Base-by-base conservation (phyloP, 2,888 invertebrate genomes). In the Drosophila leonis region DNA sequence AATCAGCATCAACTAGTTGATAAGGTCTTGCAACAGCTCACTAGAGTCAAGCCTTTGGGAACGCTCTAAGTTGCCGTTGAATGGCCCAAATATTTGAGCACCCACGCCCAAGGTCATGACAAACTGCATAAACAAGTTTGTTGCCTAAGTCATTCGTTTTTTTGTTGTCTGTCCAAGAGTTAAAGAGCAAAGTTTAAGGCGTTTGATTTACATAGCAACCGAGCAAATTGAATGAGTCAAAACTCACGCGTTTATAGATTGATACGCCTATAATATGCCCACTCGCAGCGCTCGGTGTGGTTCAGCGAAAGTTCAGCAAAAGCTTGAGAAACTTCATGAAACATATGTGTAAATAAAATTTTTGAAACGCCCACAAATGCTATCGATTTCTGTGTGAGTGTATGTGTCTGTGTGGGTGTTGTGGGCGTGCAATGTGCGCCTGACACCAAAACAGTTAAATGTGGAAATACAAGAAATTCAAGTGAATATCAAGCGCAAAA, bases 401-500 rank as follows among this genome's bases (percentile, higher is more conserved):
- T 51, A 42, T 51, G 55, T 29, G 59, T 49, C 27, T 54, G 72
- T 72, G 75, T 73, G 77, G 68, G 77, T 77, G 83, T 78, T 75
- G 87, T 83, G 80, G 87, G 84, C 77, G 84, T 86, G 81, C 75
- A 80, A 73, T 83, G 84, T 79, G 74, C 77, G 88, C 75, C 88
- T 87, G 84, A 87, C 84, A 85, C 90, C 90, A 82, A 88, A 85
- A 85, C 90, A 85, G 85, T 88, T 88, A 90, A 84, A 85, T 84
- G 85, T 85, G 71, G 88, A 88, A 85, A 89, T 89, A 85, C 90
- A 89, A 85, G 90, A 85, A 87, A 85, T 89, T 85, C 85, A 85
- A 89, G 62, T 85, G 90, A 88, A 90, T 88, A 90, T 86, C 85
- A 90, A 86, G 88, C 88, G 76, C 90, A 90, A 90, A 85, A 88